These are phyloP conservation scores for Nycticebus coucang DNA, from an alignment of 2,113 vertebrate species.

Conservation along the genomic window DNA sequence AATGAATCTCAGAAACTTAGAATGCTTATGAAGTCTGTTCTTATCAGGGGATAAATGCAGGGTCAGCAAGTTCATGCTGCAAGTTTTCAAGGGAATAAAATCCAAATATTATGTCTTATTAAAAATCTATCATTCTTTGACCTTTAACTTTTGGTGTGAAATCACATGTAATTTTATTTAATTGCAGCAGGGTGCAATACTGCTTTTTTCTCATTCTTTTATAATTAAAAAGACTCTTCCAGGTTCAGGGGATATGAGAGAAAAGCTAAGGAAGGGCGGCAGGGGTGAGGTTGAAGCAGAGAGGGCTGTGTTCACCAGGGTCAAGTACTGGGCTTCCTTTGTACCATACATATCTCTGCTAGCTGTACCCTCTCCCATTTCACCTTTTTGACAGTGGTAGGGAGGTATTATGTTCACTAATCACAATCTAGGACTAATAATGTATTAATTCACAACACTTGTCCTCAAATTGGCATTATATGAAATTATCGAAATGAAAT, in stretches of 20 bases:
- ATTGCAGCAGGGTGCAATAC: background rate
- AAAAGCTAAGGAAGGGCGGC: background rate
- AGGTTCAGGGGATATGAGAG: too few relatives aligned
- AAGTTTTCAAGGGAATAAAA: slow-evolving; percentile 52
- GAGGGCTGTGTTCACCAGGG: background rate
- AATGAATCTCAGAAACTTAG: slow-evolving; percentile 32
- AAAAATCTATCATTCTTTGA: slow-evolving; percentile 51
- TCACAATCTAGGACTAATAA: background rate
- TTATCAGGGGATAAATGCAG: slow-evolving; percentile 34
- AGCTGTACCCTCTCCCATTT: rapidly evolving
- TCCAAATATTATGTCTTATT: background rate
- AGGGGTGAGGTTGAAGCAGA: rapidly evolving
- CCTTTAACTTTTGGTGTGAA: slow-evolving; percentile 34
- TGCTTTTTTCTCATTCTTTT: background rate
- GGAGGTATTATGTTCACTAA: background rate
- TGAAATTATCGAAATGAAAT: background rate
- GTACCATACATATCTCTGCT: rapidly evolving
- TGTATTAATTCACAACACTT: background rate
- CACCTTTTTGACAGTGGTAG: rapidly evolving
- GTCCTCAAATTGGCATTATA: background rate
- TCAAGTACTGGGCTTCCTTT: rapidly evolving
- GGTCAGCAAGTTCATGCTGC: slow-evolving; percentile 24
- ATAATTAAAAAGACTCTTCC: background rate
- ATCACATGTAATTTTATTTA: background rate
- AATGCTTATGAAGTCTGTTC: background rate